Evolutionary conservation across 2,888 invertebrate species (phyloP).

Genomic region (Idaea straminata): DNA sequence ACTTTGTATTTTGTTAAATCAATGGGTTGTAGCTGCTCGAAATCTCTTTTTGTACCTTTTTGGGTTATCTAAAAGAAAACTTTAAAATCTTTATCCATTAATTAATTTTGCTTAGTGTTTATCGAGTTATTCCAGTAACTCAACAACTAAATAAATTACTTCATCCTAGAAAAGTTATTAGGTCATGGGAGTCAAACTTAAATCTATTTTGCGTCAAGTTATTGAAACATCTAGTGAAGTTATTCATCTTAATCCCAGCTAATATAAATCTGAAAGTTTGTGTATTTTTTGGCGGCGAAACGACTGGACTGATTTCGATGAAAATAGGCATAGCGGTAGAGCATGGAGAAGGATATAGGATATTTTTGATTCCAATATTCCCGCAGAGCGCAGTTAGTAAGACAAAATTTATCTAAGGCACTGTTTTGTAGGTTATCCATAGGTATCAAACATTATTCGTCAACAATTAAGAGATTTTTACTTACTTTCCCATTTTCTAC

Average conservation of each 20-base stretch:
- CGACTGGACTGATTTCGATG: too few relatives aligned
- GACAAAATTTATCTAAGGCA: background rate
- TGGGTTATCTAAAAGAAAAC: conserved; percentile 50
- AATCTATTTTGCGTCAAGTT: too few relatives aligned
- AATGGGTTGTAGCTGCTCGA: conserved; percentile 30
- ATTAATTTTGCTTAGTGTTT: background rate
- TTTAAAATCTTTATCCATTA: conserved; percentile 4
- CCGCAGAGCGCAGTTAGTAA: background rate
- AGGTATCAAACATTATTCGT: background rate
- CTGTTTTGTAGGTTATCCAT: background rate
- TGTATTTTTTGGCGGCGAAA: too few relatives aligned
- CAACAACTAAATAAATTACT: too few relatives aligned
- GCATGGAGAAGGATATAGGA: too few relatives aligned
- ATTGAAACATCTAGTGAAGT: too few relatives aligned
- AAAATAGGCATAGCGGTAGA: too few relatives aligned
- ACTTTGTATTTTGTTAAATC: conserved; percentile 41
- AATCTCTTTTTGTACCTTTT: conserved; percentile 46
- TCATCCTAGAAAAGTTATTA: too few relatives aligned
- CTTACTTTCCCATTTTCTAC: conserved; percentile 81
- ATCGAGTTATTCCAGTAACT: too few relatives aligned
- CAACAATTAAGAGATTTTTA: conserved; percentile 10
- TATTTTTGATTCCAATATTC: background rate
- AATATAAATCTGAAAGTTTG: too few relatives aligned
- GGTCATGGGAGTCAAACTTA: too few relatives aligned
- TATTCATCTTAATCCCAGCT: too few relatives aligned